These are phyloP conservation scores for Balaenoptera acutorostrata DNA, from an alignment of 2,113 vertebrate genomes.

Conservation along the genomic window DNA sequence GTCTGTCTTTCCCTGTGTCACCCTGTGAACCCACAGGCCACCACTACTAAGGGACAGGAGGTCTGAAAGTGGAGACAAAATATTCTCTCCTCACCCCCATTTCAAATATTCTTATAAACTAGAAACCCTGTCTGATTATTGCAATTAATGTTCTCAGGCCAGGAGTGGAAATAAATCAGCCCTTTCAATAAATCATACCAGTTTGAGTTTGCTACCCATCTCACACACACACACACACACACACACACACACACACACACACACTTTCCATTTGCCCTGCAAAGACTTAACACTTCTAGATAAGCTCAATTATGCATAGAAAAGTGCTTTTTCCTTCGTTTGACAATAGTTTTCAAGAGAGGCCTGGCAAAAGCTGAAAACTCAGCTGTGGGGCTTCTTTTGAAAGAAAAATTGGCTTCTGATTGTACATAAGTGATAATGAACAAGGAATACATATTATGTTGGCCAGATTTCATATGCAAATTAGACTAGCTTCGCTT, in stretches of 20 bases:
- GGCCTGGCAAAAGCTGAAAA: neutral
- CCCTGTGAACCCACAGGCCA: neutral
- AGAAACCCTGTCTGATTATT: neutral
- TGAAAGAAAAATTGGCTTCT: constrained; percentile 22
- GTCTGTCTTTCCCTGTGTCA: neutral
- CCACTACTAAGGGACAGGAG: neutral
- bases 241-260: neutral
- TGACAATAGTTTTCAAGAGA: neutral
- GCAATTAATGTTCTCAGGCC: neutral
- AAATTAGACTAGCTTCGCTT: neutral
- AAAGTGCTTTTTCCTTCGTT: neutral
- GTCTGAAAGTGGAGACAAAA: neutral
- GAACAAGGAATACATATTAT: neutral
- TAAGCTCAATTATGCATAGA: neutral
- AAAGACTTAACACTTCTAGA: neutral
- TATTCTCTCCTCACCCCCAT: neutral
- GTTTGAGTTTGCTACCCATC: neutral
- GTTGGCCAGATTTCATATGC: neutral
- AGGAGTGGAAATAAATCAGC: neutral
- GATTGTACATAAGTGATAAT: neutral
- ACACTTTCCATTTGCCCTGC: neutral
- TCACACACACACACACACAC: neutral
- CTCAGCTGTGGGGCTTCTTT: constrained; percentile 7
- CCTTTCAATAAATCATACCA: neutral
- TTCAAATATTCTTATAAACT: neutral